phyloP scores from a whole-genome alignment of 1,140 invertebrate genomes.

The Chionoecetes opilio region DNA sequence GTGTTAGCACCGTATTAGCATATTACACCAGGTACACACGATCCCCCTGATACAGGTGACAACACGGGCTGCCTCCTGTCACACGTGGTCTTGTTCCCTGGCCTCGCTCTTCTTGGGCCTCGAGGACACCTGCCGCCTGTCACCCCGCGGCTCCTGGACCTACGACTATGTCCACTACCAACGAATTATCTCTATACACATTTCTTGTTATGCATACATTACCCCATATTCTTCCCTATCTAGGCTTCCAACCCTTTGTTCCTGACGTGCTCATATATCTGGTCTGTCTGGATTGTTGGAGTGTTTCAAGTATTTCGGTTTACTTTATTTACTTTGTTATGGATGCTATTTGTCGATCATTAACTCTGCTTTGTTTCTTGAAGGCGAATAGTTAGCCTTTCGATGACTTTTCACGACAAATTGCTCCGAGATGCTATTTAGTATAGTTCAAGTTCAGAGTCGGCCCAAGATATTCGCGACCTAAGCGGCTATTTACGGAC shows the following conservation, averaged over 20 bases:
- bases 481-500: too few species aligned
- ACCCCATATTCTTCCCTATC: neutral
- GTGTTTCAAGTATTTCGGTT: neutral
- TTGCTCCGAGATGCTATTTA: too few species aligned
- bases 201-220: slow-evolving; percentile 31
- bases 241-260: neutral
- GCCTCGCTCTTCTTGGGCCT: neutral
- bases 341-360: neutral
- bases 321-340: neutral
- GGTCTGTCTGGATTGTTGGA: neutral
- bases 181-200: neutral
- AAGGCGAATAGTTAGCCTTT: too few species aligned
- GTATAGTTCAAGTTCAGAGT: too few species aligned
- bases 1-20: slow-evolving; percentile 68
- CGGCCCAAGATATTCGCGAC: too few species aligned
- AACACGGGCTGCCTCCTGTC: neutral
- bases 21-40: slow-evolving; percentile 48
- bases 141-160: neutral
- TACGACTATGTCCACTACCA: neutral
- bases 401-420: too few species aligned
- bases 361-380: too few species aligned
- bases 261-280: neutral
- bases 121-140: neutral
- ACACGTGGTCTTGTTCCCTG: neutral
- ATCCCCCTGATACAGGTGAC: slow-evolving; percentile 37